These are phyloP conservation scores for Diaphora mendica DNA, from an alignment of 2,888 invertebrate genomes.

Conservation along the genomic window DNA sequence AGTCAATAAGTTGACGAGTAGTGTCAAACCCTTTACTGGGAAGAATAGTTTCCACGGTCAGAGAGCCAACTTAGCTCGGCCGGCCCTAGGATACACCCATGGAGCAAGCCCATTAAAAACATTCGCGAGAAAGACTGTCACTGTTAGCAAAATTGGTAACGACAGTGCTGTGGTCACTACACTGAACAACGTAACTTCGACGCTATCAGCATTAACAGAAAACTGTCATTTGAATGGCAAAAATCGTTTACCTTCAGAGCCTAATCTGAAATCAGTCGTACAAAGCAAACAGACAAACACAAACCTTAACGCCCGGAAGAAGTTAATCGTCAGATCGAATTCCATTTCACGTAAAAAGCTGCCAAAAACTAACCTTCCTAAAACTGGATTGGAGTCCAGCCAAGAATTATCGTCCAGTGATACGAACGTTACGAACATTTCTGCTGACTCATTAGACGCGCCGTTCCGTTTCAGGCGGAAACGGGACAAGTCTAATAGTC, in stretches of 20 bases:
- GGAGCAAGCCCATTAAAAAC: constrained; percentile 76
- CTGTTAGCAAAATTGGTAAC: constrained; percentile 60
- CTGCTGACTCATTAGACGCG: constrained; percentile 79
- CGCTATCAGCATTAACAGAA: constrained; percentile 78
- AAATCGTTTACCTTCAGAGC: constrained; percentile 76
- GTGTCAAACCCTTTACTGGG: constrained; percentile 73
- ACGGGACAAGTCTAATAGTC: constrained; percentile 79
- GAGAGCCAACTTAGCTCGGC: constrained; percentile 79
- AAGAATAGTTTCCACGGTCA: constrained; percentile 80
- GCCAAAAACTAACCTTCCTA: constrained; percentile 70
- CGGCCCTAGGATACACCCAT: constrained; percentile 71
- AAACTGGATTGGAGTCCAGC: constrained; percentile 68
- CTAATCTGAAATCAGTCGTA: constrained; percentile 69
- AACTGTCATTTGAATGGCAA: constrained; percentile 82
- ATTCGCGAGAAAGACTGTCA: constrained; percentile 70
- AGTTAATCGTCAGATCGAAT: constrained; percentile 77
- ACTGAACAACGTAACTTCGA: constrained; percentile 75
- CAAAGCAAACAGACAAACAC: constrained; percentile 61
- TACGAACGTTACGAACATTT: constrained; percentile 82
- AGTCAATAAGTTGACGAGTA: constrained; percentile 65
- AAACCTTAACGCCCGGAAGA: constrained; percentile 72
- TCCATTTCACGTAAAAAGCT: constrained; percentile 78
- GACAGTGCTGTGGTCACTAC: constrained; percentile 67
- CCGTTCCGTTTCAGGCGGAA: constrained; percentile 81
- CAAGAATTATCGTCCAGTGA: constrained; percentile 83